Base-by-base conservation (phyloP, 2,888 invertebrate species). In the Trilocha varians region DNA sequence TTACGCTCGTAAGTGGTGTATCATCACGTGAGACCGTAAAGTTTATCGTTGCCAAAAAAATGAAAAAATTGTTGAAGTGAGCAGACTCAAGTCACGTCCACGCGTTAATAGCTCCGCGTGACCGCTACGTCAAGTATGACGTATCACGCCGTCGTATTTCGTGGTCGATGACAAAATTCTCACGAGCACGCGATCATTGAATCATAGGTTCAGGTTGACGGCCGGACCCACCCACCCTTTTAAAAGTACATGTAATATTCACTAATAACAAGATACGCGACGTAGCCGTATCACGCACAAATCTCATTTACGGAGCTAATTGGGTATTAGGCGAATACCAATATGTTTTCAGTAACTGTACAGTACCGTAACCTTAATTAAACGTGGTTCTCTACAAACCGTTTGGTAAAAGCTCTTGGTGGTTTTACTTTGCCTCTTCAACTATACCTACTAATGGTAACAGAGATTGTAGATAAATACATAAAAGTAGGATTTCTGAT, bases 151-250 rank as follows among this genome's bases (percentile, higher is more conserved):
- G 51, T 43, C 42, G 50, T 40, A 50, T 50, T 49, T 48, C 58
- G 54, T 45, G 45, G 42, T 44, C 42, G 46, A 52, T 55, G 60
- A 60, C 52, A 52, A 47, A 44, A 38, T 42, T 48, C 35, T 41
- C 43, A 43, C 42, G 41, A 46, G 53, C 66, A 62, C 62, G 63
- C 65, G 61, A 62, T 49, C 40, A 40, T 47, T 54, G 57, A 59
- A 56, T 54, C 53, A 57, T 49, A 43, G 48, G 55, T 48, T 41
- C 44, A 46, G 51, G 55, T 54, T 50, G 42, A 50, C 44, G 51
- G 50, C 59, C 56, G 50, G 43, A 34, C 41, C 48, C 49, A 46
- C 47, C 42, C 55, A 52, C 43, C 39, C 32, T 45, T 44, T 46
- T 41, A 34, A 49, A 54, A 50, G 49, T 43, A 8, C 36, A 25